phyloP scores from a whole-genome alignment of 2,888 invertebrate species.

The Gerris lacustris region DNA sequence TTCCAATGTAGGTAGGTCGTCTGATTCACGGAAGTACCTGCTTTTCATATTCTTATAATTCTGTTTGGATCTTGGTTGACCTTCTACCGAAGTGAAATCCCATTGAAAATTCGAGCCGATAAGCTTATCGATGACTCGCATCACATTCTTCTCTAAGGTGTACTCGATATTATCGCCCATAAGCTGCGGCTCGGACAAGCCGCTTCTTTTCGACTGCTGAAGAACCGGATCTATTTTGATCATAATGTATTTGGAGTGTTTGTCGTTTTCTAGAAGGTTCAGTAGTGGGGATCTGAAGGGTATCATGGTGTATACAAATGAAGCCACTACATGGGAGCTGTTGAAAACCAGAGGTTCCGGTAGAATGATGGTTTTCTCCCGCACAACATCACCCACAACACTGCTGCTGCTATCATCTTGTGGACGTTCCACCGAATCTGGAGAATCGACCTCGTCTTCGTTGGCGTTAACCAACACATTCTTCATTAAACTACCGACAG shows the following conservation, averaged over 20 bases:
- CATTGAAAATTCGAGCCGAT: background rate
- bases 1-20: too few relatives aligned
- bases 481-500: background rate
- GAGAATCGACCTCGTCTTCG: background rate
- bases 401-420: background rate
- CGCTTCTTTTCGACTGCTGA: background rate
- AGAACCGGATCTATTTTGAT: slow-evolving; percentile 3
- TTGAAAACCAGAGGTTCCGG: background rate
- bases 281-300: slow-evolving; percentile 2
- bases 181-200: too few relatives aligned
- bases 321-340: background rate
- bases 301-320: background rate
- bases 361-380: background rate
- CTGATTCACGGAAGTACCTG: too few relatives aligned
- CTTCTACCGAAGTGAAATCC: too few relatives aligned
- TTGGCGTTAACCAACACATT: too few relatives aligned
- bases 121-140: background rate
- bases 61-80: too few relatives aligned
- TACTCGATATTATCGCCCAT: background rate
- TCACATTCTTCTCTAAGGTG: background rate
- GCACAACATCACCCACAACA: background rate
- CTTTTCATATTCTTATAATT: too few relatives aligned
- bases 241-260: slow-evolving; percentile 8
- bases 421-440: background rate
- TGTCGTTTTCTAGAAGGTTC: background rate